A percentile compares a stretch with the other conserved stretches of the same genome.
Evolutionary conservation across 2,797 vertebrate genomes (phyloP).

Genomic region (Cuniculus paca): DNA sequence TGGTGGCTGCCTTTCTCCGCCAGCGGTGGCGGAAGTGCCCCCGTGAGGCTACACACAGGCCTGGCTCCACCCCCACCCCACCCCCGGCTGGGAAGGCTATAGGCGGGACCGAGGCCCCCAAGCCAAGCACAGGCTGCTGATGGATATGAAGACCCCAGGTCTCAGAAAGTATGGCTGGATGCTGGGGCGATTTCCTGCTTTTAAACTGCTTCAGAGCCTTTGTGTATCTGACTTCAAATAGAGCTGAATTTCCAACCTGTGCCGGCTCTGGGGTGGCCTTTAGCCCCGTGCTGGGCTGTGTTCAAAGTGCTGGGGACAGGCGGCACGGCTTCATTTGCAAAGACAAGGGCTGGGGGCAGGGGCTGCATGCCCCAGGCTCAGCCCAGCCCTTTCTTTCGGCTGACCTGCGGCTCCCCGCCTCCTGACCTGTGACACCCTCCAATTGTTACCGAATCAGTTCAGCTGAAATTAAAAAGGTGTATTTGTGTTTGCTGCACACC

Average conservation of each 20-base stretch:
- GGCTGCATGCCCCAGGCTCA: constrained; percentile 67
- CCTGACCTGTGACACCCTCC: constrained; percentile 89
- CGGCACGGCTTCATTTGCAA: constrained; percentile 86
- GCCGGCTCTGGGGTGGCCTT: constrained; percentile 54
- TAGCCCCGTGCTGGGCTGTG: constrained; percentile 60
- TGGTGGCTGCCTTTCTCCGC: background rate
- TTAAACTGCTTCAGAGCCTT: constrained; percentile 47
- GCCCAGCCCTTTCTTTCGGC: constrained; percentile 85
- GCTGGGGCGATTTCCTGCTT: rapidly evolving
- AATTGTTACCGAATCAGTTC: constrained; percentile 90
- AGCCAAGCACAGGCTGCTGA: rapidly evolving
- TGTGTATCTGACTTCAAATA: constrained; percentile 51
- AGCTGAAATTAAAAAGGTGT: constrained; percentile 89
- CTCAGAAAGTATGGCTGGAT: rapidly evolving
- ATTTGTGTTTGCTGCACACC: constrained; percentile 89
- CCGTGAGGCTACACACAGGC: background rate
- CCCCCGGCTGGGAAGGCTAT: rapidly evolving
- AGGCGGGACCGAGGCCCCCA: background rate
- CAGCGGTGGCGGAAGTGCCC: background rate
- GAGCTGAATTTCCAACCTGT: constrained; percentile 68
- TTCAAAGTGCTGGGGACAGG: constrained; percentile 76
- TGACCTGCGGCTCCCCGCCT: constrained; percentile 85
- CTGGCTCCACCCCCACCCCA: no score
- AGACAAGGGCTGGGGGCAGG: constrained; percentile 80
- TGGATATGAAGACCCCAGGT: background rate